Conservation (phyloP, 2,888 invertebrate species). For the Nemapogon koenigi region DNA sequence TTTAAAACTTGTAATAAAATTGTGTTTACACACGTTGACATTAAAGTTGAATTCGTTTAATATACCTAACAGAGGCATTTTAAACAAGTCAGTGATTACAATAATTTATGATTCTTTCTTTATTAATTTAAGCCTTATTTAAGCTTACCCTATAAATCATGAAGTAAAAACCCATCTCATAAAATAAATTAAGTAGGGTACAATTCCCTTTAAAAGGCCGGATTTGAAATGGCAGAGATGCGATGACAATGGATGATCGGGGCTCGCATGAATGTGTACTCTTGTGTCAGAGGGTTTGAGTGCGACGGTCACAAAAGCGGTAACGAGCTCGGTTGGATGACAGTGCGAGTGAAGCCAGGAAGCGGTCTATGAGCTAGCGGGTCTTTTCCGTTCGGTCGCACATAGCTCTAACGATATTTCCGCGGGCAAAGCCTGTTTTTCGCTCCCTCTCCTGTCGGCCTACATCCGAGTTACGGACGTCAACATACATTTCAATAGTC, state of each 20-base stretch:
- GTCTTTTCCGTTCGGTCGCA: constrained; percentile 5
- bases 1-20: too few species aligned
- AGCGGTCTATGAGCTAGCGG: constrained; percentile 7
- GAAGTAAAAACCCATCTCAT: too few species aligned
- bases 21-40: too few species aligned
- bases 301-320: constrained; percentile 11
- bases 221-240: constrained; percentile 2
- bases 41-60: too few species aligned
- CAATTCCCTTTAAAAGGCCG: too few species aligned
- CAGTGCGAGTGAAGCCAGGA: constrained; percentile 5
- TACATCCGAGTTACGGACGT: background rate
- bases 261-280: background rate
- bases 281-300: background rate
- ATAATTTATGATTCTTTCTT: too few species aligned
- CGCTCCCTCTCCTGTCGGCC: background rate
- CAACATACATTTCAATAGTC: constrained; percentile 1
- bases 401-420: constrained; percentile 3
- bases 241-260: constrained; percentile 1
- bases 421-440: constrained; percentile 1
- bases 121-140: too few species aligned
- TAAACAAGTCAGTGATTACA: too few species aligned
- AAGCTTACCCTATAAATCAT: too few species aligned
- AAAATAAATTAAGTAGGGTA: too few species aligned
- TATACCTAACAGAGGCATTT: too few species aligned
- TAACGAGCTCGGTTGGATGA: constrained; percentile 29